Conservation (phyloP, 2,797 vertebrate species). For the Danio kyathit region DNA sequence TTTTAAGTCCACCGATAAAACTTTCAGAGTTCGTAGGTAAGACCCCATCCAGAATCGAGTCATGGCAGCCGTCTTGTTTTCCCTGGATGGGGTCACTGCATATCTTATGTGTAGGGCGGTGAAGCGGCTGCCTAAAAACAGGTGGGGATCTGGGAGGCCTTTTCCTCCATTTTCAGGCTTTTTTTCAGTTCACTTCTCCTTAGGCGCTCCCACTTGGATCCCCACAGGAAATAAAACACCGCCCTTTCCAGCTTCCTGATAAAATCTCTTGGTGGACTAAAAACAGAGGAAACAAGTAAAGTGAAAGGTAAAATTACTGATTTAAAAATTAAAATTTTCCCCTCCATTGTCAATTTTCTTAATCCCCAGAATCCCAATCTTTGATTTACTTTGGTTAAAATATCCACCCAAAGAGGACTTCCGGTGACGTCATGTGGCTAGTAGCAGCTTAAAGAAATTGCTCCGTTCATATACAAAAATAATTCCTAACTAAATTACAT, state of each 20-base stretch:
- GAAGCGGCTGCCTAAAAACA: constrained; percentile 32
- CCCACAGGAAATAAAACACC: constrained; percentile 46
- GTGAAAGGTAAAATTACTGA: constrained; percentile 54
- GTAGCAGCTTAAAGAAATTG: too few species aligned
- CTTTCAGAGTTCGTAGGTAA: too few species aligned
- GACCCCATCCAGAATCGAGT: constrained; percentile 39
- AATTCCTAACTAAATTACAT: too few species aligned
- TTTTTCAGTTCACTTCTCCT: constrained; percentile 1
- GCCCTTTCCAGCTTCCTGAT: neutral
- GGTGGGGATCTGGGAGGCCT: constrained; percentile 40
- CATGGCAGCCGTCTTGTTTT: constrained; percentile 18
- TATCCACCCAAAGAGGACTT: too few species aligned
- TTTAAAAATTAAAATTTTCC: constrained; percentile 53
- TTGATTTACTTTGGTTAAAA: too few species aligned
- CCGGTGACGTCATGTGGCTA: too few species aligned
- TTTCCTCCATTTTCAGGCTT: constrained; percentile 38
- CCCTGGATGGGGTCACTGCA: neutral
- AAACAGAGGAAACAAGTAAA: constrained; percentile 46
- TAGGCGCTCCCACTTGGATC: constrained; percentile 57
- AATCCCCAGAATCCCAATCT: constrained; percentile 20
- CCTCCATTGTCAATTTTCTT: neutral
- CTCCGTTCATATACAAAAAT: too few species aligned
- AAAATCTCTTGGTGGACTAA: neutral
- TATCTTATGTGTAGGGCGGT: constrained; percentile 11
- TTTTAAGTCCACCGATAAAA: too few species aligned